Evolutionary conservation across 2,797 vertebrate species (phyloP).

Genomic region (Takifugu rubripes): DNA sequence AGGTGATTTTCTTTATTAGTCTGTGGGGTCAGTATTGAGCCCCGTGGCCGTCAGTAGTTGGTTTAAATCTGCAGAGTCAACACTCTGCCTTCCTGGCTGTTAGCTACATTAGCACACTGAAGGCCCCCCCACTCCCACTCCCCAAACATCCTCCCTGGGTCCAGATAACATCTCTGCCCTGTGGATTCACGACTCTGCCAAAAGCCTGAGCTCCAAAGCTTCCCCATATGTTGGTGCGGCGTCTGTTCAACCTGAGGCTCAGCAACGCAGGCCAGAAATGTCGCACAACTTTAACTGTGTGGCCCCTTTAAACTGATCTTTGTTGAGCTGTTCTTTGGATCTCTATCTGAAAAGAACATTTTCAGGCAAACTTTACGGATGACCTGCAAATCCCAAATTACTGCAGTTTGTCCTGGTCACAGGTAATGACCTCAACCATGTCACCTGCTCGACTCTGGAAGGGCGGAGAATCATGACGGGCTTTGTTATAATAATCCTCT

Average conservation of each 20-base stretch:
- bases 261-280: no score
- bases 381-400: constrained; percentile 55
- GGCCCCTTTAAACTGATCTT: no score
- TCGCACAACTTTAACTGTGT: no score
- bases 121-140: constrained; percentile 69
- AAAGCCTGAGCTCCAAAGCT: constrained; percentile 34
- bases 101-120: constrained; percentile 82
- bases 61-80: constrained; percentile 79
- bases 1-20: constrained; percentile 75
- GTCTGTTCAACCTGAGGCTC: constrained; percentile 15
- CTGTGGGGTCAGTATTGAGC: constrained; percentile 71
- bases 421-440: constrained; percentile 61
- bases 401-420: constrained; percentile 61
- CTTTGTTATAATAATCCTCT: constrained; percentile 54
- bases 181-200: constrained; percentile 56
- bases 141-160: constrained; percentile 71
- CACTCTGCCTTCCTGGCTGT: constrained; percentile 84
- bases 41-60: constrained; percentile 64
- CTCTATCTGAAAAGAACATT: no score
- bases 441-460: constrained; percentile 9
- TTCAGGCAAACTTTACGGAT: no score
- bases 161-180: constrained; percentile 72
- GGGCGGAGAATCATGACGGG: constrained; percentile 48
- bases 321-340: no score
- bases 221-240: constrained; percentile 29